Conservation (phyloP, 2,113 vertebrate species). For the Oncorhynchus clarkii region DNA sequence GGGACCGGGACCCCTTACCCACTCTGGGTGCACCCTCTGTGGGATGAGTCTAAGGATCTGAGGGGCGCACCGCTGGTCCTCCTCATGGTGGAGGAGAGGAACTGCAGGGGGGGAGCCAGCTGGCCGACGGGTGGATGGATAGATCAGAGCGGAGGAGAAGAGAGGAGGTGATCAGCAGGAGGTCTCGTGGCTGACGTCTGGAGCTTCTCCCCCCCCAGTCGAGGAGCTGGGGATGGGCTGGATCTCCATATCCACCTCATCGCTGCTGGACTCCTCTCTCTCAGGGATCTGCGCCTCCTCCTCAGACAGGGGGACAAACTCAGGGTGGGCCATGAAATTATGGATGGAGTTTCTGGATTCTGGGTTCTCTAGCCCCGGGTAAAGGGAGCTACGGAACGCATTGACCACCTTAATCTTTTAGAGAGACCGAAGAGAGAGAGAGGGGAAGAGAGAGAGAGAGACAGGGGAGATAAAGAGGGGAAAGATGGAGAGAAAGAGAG, state of each 20-base stretch:
- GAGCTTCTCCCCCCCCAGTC: slow-evolving; percentile 36
- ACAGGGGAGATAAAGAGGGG: slow-evolving; percentile 5
- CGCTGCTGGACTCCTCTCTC: slow-evolving; percentile 73
- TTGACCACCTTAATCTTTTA: slow-evolving; percentile 97
- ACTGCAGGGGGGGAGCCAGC: neutral
- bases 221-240: slow-evolving; percentile 61
- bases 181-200: slow-evolving; percentile 73
- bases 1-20: slow-evolving; percentile 35
- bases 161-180: slow-evolving; percentile 70
- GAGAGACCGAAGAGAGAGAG: slow-evolving; percentile 19
- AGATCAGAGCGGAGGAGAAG: neutral
- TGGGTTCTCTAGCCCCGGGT: slow-evolving; percentile 86
- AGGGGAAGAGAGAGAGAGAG: slow-evolving; percentile 22
- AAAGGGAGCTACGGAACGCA: slow-evolving; percentile 93
- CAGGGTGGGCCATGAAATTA: slow-evolving; percentile 95
- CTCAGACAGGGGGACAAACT: slow-evolving; percentile 84
- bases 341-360: slow-evolving; percentile 93
- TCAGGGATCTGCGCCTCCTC: slow-evolving; percentile 77
- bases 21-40: slow-evolving; percentile 14
- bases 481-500: neutral
- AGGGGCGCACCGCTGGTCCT: neutral
- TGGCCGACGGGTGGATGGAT: neutral
- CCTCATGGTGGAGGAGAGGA: slow-evolving; percentile 4
- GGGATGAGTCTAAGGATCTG: slow-evolving; percentile 16
- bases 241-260: slow-evolving; percentile 78